A percentile compares a stretch with the other conserved stretches of the same genome.
phyloP scores from a whole-genome alignment of 2,113 vertebrate genomes.

The Neogale vison region DNA sequence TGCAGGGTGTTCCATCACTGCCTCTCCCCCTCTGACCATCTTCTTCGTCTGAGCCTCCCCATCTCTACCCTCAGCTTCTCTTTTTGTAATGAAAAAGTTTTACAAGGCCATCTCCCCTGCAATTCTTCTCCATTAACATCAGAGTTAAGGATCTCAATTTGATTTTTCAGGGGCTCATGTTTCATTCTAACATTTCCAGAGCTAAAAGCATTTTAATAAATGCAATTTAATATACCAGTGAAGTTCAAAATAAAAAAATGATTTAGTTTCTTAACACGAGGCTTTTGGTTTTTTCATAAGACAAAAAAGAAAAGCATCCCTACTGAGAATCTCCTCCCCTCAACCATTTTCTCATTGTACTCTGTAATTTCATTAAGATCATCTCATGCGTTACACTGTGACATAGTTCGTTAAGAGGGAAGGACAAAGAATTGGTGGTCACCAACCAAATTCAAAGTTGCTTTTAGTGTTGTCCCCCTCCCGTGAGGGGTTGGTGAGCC shows the following conservation, averaged over 20 bases:
- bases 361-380: neutral
- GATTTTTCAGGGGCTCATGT: neutral
- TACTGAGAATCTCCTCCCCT: neutral
- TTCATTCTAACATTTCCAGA: neutral
- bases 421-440: neutral
- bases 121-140: neutral
- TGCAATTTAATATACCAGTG: neutral
- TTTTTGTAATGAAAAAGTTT: neutral
- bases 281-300: neutral
- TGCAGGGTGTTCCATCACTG: fast-evolving
- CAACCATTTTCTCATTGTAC: fast-evolving
- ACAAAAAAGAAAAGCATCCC: neutral
- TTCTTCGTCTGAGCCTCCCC: too few relatives aligned
- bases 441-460: neutral
- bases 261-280: neutral
- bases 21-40: fast-evolving
- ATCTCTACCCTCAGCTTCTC: neutral
- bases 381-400: fast-evolving
- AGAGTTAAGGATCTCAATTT: neutral
- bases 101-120: neutral
- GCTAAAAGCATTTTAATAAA: neutral
- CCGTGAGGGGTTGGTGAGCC: neutral
- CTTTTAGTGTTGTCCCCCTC: neutral
- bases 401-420: too few relatives aligned
- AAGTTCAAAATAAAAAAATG: neutral